phyloP scores from a whole-genome alignment of 1,140 invertebrate species.

The Trialeurodes vaporariorum region DNA sequence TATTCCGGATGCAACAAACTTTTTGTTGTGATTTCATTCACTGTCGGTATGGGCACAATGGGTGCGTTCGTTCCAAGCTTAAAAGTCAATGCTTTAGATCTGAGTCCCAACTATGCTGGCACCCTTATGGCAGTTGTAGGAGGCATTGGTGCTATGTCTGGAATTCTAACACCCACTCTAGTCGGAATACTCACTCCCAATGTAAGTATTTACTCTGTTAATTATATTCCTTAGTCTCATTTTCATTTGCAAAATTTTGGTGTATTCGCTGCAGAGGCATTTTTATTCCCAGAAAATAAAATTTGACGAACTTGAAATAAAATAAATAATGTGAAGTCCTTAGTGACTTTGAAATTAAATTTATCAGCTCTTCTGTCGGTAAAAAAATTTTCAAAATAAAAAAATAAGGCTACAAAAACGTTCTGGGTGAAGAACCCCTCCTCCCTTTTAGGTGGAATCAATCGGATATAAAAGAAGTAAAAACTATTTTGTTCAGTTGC shows the following conservation, averaged over 20 bases:
- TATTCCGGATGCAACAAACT: constrained; percentile 61
- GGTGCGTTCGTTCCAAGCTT: constrained; percentile 62
- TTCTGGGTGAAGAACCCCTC: no score
- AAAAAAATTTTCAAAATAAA: no score
- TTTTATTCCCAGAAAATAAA: neutral
- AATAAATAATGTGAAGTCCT: neutral
- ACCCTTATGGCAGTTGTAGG: constrained; percentile 74
- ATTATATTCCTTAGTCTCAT: neutral
- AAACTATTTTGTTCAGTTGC: no score
- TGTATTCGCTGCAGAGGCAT: neutral
- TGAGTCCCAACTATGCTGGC: constrained; percentile 70
- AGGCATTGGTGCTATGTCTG: constrained; percentile 67
- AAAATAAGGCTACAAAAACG: no score
- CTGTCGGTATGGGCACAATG: constrained; percentile 59
- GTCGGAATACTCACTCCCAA: constrained; percentile 62
- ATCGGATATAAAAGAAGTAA: no score
- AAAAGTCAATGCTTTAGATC: constrained; percentile 69
- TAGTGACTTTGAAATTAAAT: neutral
- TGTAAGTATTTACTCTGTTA: constrained; percentile 37
- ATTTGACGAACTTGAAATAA: neutral
- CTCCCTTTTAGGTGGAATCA: no score
- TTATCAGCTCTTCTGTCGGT: neutral
- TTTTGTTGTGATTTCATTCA: constrained; percentile 50
- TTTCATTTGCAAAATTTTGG: neutral
- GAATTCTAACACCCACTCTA: constrained; percentile 63